A percentile compares a stretch with the other conserved stretches of the same genome.
phyloP scores from a whole-genome alignment of 2,113 vertebrate species.

The Camelus dromedarius region DNA sequence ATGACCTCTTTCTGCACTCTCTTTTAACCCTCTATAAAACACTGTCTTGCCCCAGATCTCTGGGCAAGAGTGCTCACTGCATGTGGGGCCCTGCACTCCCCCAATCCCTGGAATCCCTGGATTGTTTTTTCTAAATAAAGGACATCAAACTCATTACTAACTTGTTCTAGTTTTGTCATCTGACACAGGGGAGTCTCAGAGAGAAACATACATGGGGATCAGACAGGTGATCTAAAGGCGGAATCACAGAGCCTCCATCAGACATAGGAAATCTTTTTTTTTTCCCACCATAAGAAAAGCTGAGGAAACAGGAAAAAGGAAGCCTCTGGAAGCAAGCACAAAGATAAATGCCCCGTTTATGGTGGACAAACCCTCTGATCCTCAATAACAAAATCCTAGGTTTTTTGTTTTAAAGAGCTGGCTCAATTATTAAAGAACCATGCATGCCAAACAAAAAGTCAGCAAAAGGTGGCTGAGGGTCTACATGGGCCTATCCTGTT shows the following conservation, averaged over 20 bases:
- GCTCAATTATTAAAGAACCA: background rate
- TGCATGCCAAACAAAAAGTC: background rate
- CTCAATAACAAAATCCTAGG: background rate
- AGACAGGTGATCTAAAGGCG: background rate
- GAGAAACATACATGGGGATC: background rate
- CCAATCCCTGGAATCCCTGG: too few species aligned
- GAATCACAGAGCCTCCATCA: background rate
- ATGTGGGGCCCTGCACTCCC: background rate
- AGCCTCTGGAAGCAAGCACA: background rate
- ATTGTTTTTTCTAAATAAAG: background rate
- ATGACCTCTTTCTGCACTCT: background rate
- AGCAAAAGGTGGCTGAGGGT: background rate
- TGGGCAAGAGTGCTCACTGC: background rate
- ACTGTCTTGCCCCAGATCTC: background rate
- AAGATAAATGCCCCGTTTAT: background rate
- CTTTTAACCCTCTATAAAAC: background rate
- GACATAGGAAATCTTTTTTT: background rate
- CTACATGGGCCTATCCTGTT: background rate
- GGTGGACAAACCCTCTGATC: background rate
- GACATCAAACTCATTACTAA: background rate
- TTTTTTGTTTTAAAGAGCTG: background rate
- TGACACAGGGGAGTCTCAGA: background rate
- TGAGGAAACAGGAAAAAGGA: background rate
- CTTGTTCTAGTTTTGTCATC: background rate
- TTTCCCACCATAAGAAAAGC: conserved; percentile 3